A percentile compares a stretch with the other conserved stretches of the same genome.
Evolutionary conservation across 2,113 vertebrate species (phyloP).

Genomic region (Atherinomorus stipes): DNA sequence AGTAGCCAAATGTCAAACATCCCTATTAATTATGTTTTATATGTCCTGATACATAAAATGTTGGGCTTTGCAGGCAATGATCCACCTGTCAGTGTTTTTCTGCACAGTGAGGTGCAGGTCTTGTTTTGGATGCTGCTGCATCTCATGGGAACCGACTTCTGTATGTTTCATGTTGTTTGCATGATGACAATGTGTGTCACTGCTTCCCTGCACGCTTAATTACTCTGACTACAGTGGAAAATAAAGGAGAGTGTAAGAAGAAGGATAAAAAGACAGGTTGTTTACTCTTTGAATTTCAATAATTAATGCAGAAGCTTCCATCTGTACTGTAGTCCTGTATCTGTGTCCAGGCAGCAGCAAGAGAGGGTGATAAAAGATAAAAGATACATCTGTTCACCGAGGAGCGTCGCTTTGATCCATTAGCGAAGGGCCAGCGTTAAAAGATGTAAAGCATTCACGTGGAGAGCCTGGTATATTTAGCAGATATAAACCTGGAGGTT

Average conservation of each 20-base stretch:
- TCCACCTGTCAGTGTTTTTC: too few species aligned
- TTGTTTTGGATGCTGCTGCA: constrained; percentile 11
- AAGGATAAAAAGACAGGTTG: not conserved
- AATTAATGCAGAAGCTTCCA: constrained; percentile 53
- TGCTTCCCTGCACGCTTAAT: constrained; percentile 26
- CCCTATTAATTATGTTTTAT: too few species aligned
- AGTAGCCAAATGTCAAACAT: too few species aligned
- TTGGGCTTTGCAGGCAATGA: too few species aligned
- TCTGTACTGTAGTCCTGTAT: constrained; percentile 6
- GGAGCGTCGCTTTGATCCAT: constrained; percentile 33
- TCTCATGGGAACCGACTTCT: not conserved
- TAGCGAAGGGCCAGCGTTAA: constrained; percentile 5
- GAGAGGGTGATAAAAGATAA: constrained; percentile 29
- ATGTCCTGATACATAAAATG: too few species aligned
- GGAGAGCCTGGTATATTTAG: not conserved
- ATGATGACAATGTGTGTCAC: constrained; percentile 18
- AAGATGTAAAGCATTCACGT: constrained; percentile 25
- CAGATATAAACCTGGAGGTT: not conserved
- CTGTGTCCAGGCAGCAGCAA: constrained; percentile 32
- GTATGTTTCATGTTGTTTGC: constrained; percentile 22
- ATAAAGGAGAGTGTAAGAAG: not conserved
- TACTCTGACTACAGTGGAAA: constrained; percentile 6
- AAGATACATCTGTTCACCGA: constrained; percentile 22
- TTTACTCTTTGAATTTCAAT: constrained; percentile 55
- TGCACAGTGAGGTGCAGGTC: constrained; percentile 11